phyloP scores from a whole-genome alignment of 1,140 invertebrate species.

The Atta cephalotes region DNA sequence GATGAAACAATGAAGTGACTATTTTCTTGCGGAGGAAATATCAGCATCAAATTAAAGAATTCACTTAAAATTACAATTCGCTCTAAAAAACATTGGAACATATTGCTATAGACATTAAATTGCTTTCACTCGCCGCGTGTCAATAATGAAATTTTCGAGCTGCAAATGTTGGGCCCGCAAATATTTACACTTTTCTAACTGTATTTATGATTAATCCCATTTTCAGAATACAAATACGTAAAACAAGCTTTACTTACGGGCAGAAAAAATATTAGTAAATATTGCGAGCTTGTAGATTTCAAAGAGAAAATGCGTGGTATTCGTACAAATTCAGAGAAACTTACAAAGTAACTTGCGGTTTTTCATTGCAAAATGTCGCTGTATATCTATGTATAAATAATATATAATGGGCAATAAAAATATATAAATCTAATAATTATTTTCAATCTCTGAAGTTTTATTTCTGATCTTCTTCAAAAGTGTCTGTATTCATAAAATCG shows the following conservation, averaged over 20 bases:
- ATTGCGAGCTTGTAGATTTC: background rate
- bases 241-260: background rate
- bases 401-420: background rate
- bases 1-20: background rate
- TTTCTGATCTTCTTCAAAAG: background rate
- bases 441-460: background rate
- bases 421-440: background rate
- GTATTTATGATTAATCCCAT: conserved; percentile 25
- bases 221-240: background rate
- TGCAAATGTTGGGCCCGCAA: background rate
- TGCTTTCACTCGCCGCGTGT: background rate
- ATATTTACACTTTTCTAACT: background rate
- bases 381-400: background rate
- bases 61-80: background rate
- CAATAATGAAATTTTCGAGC: conserved; percentile 20
- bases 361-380: background rate
- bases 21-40: background rate
- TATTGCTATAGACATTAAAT: background rate
- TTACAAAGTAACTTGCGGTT: background rate
- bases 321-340: background rate
- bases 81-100: background rate
- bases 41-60: background rate
- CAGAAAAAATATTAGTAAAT: background rate
- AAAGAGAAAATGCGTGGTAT: background rate
- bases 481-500: background rate